Conservation (phyloP, 2,113 vertebrate species). For the Sardina pilchardus region DNA sequence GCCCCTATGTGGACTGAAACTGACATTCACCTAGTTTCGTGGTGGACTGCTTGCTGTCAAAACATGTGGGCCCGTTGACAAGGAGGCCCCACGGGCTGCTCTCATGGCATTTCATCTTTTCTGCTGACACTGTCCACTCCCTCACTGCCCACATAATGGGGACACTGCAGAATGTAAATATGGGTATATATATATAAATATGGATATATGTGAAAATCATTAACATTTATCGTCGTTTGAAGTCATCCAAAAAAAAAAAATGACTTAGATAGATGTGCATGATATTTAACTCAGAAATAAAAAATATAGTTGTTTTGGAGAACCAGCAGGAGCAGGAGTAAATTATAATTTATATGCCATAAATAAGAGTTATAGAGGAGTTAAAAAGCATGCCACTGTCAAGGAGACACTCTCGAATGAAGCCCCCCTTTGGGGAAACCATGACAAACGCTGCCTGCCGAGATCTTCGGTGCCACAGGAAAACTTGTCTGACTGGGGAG, state of each 20-base stretch:
- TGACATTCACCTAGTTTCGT: slow-evolving; percentile 68
- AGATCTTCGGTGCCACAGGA: background rate
- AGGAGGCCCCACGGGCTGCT: background rate
- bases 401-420: background rate
- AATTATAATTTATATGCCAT: background rate
- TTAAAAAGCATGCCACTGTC: background rate
- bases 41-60: slow-evolving; percentile 39
- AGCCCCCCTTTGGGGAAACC: background rate
- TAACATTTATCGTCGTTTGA: background rate
- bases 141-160: background rate
- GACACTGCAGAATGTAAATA: background rate
- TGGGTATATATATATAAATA: no score
- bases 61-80: slow-evolving; percentile 44
- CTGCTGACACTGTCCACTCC: background rate
- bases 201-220: no score
- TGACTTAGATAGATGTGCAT: background rate
- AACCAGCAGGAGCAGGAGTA: background rate
- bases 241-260: background rate
- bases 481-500: background rate
- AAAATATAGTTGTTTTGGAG: no score
- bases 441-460: background rate
- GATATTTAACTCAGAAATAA: no score
- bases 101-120: background rate
- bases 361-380: background rate
- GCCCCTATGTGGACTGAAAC: slow-evolving; percentile 60